Base-by-base conservation (phyloP, 2,888 invertebrate genomes). In the Romanomermis culicivorax region DNA sequence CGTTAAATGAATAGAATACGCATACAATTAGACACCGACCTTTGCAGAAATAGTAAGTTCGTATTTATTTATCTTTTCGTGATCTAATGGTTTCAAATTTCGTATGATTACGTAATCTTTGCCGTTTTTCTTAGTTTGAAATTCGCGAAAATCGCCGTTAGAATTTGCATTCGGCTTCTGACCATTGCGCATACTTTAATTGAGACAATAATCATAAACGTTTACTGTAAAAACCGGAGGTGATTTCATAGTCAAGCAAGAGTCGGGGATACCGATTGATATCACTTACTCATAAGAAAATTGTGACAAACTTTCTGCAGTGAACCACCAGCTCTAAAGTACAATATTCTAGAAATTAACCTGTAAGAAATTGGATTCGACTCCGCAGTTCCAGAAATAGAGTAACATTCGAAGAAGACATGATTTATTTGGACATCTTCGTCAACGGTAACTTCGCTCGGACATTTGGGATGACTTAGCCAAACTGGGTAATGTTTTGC, bases 401-500 rank as follows among this genome's bases (percentile, higher is more conserved):
- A 66, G 25, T 60, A 61, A 55, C 66, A 66, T 29, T 57, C 51
- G 51, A 65, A 59, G 3, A 66, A 55, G 30, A 64, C 57, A 29
- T 60, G 60, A 54, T 65, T 64, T 55, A 64, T 59, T 17, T n/a
- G 50, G 3, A 61, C 57, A 52, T 64, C 61, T 54, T 65, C 66
- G 17, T 57, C 59, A 11, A 65, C 59, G 2, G 56, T 56, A 2
- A 61, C 56, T 14, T 59, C 51, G 29, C 58, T 55, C 24, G 56
- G 58, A 54, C 66, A 66, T 2, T 61, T 58, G 0, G 58, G 56
- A 43, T 56, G 58, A 17, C 56, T 58, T 51, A 63, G 61, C 66
- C 66, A 66, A 52, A 61, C 59, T 2, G 66, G 66, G 3, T 47
- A 55, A 29, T 54, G 52, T 23, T 82, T 84, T 69, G 81, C 81